Conservation (phyloP, 2,888 invertebrate species). For the Dendrolimus houi region DNA sequence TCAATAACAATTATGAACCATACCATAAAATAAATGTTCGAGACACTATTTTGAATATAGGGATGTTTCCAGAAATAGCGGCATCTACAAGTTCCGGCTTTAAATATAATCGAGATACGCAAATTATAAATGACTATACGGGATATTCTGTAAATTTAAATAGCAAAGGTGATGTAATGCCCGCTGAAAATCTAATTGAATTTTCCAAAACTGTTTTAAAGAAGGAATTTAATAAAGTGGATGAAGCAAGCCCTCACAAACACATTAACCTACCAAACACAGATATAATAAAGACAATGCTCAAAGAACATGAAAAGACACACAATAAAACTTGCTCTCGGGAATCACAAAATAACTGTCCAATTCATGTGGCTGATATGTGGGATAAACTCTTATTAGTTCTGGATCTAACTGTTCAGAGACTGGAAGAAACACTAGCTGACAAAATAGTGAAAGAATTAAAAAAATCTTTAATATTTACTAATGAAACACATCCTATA, state of each 20-base stretch:
- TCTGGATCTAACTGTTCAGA: constrained; percentile 40
- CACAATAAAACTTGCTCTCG: constrained; percentile 24
- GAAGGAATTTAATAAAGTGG: constrained; percentile 23
- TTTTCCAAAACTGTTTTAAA: constrained; percentile 22
- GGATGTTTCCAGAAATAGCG: constrained; percentile 25
- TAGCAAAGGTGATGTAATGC: constrained; percentile 12
- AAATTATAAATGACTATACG: constrained; percentile 14
- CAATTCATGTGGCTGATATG: constrained; percentile 31
- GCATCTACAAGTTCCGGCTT: constrained; percentile 20
- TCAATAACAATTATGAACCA: neutral
- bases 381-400: constrained; percentile 39
- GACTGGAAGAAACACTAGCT: constrained; percentile 40
- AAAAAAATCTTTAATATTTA: constrained; percentile 17
- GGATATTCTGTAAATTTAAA: constrained; percentile 12
- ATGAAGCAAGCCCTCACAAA: constrained; percentile 18
- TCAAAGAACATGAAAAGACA: constrained; percentile 22
- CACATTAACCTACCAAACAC: constrained; percentile 33
- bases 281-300: constrained; percentile 26
- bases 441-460: constrained; percentile 44
- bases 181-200: constrained; percentile 10
- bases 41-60: constrained; percentile 18
- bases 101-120: neutral
- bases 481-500: neutral
- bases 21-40: neutral
- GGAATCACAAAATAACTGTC: constrained; percentile 21